Evolutionary conservation across 2,797 vertebrate species (phyloP).

Genomic region (Arrhamphus sclerolepis): DNA sequence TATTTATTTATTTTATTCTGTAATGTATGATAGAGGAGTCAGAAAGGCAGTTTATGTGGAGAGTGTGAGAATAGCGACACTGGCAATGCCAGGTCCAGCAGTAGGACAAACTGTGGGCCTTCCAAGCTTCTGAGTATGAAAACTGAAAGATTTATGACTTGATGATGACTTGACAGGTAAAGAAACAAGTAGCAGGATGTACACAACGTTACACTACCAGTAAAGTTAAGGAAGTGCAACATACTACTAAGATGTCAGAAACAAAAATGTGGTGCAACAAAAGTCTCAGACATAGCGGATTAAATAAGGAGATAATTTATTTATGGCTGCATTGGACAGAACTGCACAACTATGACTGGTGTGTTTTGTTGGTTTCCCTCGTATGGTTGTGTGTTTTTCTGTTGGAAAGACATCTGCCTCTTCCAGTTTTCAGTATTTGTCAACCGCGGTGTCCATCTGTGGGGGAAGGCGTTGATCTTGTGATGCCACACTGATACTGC

Average conservation of each 20-base stretch:
- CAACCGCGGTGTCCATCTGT: slow-evolving; percentile 19
- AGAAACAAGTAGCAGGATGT: neutral
- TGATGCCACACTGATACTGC: slow-evolving; percentile 25
- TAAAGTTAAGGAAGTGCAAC: neutral
- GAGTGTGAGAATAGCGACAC: neutral
- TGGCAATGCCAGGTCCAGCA: neutral
- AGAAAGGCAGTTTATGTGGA: neutral
- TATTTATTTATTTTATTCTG: neutral
- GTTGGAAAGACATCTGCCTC: neutral
- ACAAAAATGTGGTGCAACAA: neutral
- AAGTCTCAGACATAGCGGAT: neutral
- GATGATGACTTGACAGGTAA: neutral
- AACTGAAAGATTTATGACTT: neutral
- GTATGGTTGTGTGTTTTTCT: neutral
- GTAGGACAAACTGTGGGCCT: neutral
- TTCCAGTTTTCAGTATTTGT: slow-evolving; percentile 28
- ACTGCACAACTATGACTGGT: neutral
- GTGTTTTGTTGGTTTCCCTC: neutral
- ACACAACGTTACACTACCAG: neutral
- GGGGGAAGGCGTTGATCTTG: slow-evolving; percentile 14
- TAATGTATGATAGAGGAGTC: neutral
- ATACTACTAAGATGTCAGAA: neutral
- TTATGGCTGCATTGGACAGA: neutral
- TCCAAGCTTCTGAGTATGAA: slow-evolving; percentile 3
- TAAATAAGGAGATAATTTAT: neutral